These are phyloP conservation scores for Terrapene triunguis DNA, from an alignment of 2,113 vertebrate genomes.

Conservation along the genomic window DNA sequence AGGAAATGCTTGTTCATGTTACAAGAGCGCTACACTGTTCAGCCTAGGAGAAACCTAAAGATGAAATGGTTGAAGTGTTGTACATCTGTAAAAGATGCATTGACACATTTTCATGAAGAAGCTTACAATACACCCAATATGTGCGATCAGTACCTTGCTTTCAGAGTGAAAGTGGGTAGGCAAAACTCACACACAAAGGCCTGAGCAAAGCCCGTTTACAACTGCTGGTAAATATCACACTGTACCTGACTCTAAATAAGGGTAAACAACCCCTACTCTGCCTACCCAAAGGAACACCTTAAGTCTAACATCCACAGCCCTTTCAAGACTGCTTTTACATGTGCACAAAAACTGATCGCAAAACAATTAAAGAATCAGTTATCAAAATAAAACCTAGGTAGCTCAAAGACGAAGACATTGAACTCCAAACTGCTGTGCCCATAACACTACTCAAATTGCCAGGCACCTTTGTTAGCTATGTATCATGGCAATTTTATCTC, in stretches of 20 bases:
- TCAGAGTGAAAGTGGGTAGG: not conserved
- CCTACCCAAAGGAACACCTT: not conserved
- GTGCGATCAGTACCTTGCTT: slow-evolving; percentile 24
- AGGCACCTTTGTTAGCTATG: slow-evolving; percentile 7
- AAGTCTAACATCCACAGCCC: not conserved
- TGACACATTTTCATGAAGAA: slow-evolving; percentile 38
- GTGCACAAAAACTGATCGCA: not conserved
- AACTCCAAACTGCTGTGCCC: not conserved
- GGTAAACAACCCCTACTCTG: not conserved
- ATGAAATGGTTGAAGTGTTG: slow-evolving; percentile 22
- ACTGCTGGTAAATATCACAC: not conserved
- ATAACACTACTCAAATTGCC: not conserved
- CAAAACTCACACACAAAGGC: not conserved
- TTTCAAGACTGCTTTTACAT: slow-evolving; percentile 42
- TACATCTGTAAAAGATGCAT: not conserved
- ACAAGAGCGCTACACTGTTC: not conserved
- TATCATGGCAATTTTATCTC: slow-evolving; percentile 20
- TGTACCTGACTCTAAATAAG: not conserved
- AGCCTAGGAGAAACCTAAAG: slow-evolving; percentile 28
- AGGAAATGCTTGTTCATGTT: not conserved
- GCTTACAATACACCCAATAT: slow-evolving; percentile 31
- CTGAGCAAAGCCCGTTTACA: not conserved
- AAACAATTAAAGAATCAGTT: slow-evolving; percentile 21
- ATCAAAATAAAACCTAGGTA: slow-evolving; percentile 46
- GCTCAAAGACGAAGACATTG: slow-evolving; percentile 48